Conservation (phyloP, 2,888 invertebrate species). For the Stomorhina lunata region DNA sequence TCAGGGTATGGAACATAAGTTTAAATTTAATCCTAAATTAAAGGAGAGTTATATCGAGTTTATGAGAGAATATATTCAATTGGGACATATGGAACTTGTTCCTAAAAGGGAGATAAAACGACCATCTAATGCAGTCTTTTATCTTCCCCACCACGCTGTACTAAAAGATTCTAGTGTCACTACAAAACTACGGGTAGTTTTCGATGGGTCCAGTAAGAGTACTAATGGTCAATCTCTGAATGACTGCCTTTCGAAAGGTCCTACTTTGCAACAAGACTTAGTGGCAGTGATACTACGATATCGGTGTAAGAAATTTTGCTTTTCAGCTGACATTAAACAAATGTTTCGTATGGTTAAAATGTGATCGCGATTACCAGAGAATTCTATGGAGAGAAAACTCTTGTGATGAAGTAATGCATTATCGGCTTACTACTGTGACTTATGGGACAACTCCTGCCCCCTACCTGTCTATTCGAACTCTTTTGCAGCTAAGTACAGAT, state of each 20-base stretch:
- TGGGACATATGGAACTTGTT: slow-evolving; percentile 40
- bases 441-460: too few species aligned
- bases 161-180: slow-evolving; percentile 35
- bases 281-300: too few species aligned
- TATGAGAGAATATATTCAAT: not conserved
- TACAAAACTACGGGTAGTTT: slow-evolving; percentile 26
- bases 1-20: slow-evolving; percentile 36
- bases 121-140: not conserved
- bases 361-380: too few species aligned
- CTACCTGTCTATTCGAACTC: too few species aligned
- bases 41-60: not conserved
- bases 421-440: too few species aligned
- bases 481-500: too few species aligned
- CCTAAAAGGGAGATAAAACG: not conserved
- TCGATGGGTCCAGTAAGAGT: slow-evolving; percentile 6
- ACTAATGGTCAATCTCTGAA: slow-evolving; percentile 12
- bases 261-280: slow-evolving; percentile 33
- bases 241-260: slow-evolving; percentile 25
- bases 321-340: too few species aligned
- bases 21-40: slow-evolving; percentile 7
- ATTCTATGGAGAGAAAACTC: too few species aligned
- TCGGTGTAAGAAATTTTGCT: too few species aligned
- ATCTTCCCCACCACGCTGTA: slow-evolving; percentile 44
- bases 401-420: too few species aligned
- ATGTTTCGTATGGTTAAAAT: too few species aligned